phyloP scores from a whole-genome alignment of 2,113 vertebrate genomes.

The Passer montanus region DNA sequence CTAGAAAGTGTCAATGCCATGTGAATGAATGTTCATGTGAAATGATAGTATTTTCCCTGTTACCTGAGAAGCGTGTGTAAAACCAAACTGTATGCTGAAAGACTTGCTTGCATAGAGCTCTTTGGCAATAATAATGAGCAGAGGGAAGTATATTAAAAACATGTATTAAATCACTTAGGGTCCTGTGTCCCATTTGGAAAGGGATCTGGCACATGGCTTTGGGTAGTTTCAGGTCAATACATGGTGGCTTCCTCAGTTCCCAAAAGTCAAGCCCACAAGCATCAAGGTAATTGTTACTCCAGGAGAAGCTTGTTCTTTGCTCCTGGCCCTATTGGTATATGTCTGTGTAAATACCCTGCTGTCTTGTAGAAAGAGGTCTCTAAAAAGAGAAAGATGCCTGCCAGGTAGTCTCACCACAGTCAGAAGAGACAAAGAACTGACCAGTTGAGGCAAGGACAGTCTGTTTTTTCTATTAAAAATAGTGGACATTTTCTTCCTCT shows the following conservation, averaged over 20 bases:
- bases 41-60: constrained; percentile 18
- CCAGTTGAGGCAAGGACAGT: neutral
- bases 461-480: neutral
- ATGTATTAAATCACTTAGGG: neutral
- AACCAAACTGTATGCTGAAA: neutral
- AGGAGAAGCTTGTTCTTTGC: neutral
- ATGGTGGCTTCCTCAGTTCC: neutral
- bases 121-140: neutral
- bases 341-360: neutral
- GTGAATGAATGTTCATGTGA: neutral
- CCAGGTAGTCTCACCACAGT: neutral
- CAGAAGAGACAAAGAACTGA: neutral
- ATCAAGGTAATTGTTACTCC: neutral
- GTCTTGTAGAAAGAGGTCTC: neutral
- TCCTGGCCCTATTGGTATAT: neutral
- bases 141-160: neutral
- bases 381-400: neutral
- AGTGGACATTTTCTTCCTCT: neutral
- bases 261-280: neutral
- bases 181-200: neutral
- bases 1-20: neutral
- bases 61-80: neutral
- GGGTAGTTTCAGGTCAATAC: neutral
- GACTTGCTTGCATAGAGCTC: neutral
- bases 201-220: neutral